Base-by-base conservation (phyloP, 2,797 vertebrate genomes). In the Muscicapa comitata region DNA sequence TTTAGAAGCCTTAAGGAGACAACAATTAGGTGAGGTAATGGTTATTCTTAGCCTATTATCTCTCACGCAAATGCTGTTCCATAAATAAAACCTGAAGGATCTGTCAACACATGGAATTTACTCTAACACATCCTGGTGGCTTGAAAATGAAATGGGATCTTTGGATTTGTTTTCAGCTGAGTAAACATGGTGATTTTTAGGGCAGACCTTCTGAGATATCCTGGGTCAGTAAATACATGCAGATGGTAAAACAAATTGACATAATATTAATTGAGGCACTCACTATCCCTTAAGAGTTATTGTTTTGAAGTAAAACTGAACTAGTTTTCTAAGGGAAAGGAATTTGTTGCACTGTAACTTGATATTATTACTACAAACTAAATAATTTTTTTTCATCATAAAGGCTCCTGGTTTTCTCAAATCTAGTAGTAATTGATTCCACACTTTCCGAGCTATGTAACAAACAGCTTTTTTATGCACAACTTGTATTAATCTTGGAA, bases 1-100 rank as follows among this genome's bases (percentile, higher is more conserved):
- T 95, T 94, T 90, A 96, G 95, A 90, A 94, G 67, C 88, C 67
- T 94, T 95, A 90, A 94, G 88, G 48, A 90, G 73, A 86, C 87
- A 90, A 93, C 73, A 95, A 88, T 93, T 94, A 93, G 65, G 70
- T 96, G 94, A 96, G 82, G 85, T 91, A 95, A 95, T 86, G 70
- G 59, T 82, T 95, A 94, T 96, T 95, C 91, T 96, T 91, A 96
- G 89, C 85, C 70, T 81, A 88, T 91, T 94, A 95, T 93, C 85
- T 91, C 86, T 95, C 90, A 93, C 74, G n/a, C 93, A 94, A 95
- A 92, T 33, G 42, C 57, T 57, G 62, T 33, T 81, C 88, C 80
- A 86, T 76, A 96, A 96, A 96, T 94, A 96, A 93, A 94, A 94
- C 79, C 76, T 79, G 82, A 88, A 71, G 62, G 82, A 84, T 78